These are phyloP conservation scores for Thymallus thymallus DNA, from an alignment of 2,113 vertebrate genomes.

Conservation along the genomic window DNA sequence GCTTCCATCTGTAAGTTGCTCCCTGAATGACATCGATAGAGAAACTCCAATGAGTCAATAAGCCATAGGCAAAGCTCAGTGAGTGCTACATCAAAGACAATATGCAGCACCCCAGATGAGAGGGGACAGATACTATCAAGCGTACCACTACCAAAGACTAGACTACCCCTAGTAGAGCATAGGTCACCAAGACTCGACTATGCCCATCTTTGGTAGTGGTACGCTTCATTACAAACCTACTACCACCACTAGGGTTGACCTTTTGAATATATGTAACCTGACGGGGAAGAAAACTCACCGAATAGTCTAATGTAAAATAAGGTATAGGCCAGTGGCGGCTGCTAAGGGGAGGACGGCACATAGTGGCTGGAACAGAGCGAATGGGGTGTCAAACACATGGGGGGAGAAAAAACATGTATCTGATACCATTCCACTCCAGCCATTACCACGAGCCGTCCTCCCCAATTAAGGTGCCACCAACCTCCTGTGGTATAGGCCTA, in stretches of 20 bases:
- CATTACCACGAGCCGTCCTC: too few relatives aligned
- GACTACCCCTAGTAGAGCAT: too few relatives aligned
- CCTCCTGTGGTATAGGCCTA: not conserved
- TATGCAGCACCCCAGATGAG: not conserved
- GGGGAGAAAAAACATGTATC: too few relatives aligned
- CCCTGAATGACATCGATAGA: conserved; percentile 25
- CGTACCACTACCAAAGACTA: too few relatives aligned
- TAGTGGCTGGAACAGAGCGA: too few relatives aligned
- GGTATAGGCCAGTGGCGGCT: too few relatives aligned
- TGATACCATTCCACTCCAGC: too few relatives aligned
- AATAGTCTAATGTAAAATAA: not conserved
- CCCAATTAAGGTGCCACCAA: too few relatives aligned
- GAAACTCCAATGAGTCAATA: not conserved
- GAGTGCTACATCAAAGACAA: too few relatives aligned
- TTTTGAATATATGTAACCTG: not conserved
- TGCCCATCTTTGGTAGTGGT: not conserved
- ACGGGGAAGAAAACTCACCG: not conserved
- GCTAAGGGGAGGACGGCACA: too few relatives aligned
- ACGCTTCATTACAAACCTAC: not conserved
- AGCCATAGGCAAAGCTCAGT: not conserved
- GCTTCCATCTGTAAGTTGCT: conserved; percentile 36
- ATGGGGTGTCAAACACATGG: too few relatives aligned
- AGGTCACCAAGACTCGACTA: too few relatives aligned
- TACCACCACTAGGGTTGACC: not conserved
- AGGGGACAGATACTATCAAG: not conserved